Conservation (phyloP, 2,797 vertebrate genomes). For the Pangasius mekongensis region DNA sequence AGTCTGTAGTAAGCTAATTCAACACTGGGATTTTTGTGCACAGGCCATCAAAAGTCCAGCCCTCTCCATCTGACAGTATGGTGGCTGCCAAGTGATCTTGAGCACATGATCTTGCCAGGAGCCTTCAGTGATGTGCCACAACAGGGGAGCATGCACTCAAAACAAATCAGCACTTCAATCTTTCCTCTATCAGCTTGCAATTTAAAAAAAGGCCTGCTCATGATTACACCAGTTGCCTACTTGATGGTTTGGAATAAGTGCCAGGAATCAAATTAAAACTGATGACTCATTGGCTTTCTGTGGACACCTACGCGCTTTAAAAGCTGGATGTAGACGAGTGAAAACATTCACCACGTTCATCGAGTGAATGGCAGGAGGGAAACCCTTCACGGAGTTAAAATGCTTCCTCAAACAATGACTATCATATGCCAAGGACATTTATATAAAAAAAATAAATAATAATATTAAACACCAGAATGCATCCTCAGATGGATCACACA, state of each 20-base stretch:
- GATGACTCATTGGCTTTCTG: slow-evolving; percentile 46
- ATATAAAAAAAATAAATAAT: not conserved
- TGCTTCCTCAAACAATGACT: not conserved
- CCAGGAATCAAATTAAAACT: slow-evolving; percentile 44
- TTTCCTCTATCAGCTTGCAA: slow-evolving; percentile 1
- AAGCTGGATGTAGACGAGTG: not conserved
- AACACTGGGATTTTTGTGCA: not conserved
- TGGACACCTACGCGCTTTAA: slow-evolving; percentile 41
- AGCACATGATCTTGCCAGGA: slow-evolving; percentile 48
- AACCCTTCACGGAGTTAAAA: not conserved
- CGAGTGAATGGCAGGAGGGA: slow-evolving; percentile 3
- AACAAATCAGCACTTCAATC: not conserved
- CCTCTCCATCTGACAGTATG: slow-evolving; percentile 65
- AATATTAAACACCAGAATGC: not conserved
- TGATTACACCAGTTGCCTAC: slow-evolving; percentile 18
- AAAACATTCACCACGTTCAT: slow-evolving; percentile 58
- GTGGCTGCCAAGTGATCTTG: slow-evolving; percentile 56
- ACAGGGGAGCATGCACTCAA: not conserved
- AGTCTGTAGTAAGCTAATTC: not conserved
- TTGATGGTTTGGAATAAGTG: slow-evolving; percentile 13
- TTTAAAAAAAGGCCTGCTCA: not conserved
- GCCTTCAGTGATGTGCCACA: not conserved
- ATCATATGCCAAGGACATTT: not conserved
- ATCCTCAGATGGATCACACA: not conserved
- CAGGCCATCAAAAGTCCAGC: slow-evolving; percentile 45